Evolutionary conservation across 2,888 invertebrate genomes (phyloP), one percentile per base, ranked within the genome.

Genomic region (Polyommatus icarus): DNA sequence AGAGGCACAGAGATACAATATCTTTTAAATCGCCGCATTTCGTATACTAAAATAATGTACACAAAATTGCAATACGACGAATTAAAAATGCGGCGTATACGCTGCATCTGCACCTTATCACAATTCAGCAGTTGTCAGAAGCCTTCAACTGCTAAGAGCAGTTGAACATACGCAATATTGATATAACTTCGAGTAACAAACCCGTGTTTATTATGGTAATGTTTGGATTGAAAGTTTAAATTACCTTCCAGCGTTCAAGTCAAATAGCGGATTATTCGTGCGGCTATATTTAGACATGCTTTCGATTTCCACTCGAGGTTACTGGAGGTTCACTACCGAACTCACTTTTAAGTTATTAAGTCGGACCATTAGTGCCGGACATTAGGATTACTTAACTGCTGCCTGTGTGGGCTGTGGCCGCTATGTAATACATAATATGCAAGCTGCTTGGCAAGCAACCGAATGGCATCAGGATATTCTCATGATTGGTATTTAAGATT

Each of bases 221-320:
- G 71, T 77, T 71, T 54, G 50, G 24, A 71, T 71, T 71, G 77
- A 77, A 77, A 77, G 54, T 71, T 46, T 71, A 54, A 77, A 77
- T 77, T 71, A 77, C 71, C 76, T 50, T 36, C 54, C 50, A 46
- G 32, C 54, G 78, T 78, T 76, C 76, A 79, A 78, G 79, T 76
- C 79, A 77, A 76, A 67, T 73, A 77, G 76, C 76, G 73, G 76
- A 50, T 61, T 77, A 78, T 79, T 75, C 73, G 80, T 67, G 79
- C 77, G 76, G 76, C 80, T 82, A 81, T 82, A 82, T 81, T 82
- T 82, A 83, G 82, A 77, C 77, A 80, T 79, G 80, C 83, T 83
- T 83, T 83, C 83, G 82, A 81, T 83, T 83, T 82, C 83, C 79
- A 80, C 72, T 78, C 71, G 77, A 59, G 75, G 73, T 77, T 78